phyloP scores from a whole-genome alignment of 1,140 invertebrate genomes.

The Zaprionus capensis region DNA sequence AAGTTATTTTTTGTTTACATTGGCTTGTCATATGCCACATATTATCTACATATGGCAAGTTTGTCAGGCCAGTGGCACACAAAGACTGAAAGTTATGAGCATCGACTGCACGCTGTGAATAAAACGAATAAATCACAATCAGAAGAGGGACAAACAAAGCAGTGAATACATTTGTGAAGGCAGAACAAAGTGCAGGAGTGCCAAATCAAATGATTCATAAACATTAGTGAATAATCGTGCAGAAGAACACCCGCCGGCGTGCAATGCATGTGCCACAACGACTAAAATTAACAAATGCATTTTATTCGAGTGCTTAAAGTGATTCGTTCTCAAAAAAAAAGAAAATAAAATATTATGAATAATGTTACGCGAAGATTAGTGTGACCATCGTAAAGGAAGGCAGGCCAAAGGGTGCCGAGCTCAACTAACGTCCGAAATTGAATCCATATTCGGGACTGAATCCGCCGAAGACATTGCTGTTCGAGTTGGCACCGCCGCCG shows the following conservation, averaged over 20 bases:
- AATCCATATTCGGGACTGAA: constrained; percentile 27
- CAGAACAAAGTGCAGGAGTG: background rate
- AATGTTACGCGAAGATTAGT: constrained; percentile 16
- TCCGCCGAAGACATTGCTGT: constrained; percentile 56
- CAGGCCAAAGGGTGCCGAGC: background rate
- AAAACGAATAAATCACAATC: background rate
- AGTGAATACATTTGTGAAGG: too few species aligned
- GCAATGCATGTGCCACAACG: constrained; percentile 14
- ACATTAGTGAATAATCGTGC: background rate
- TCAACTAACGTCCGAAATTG: constrained; percentile 63
- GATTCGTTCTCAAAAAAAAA: constrained; percentile 37
- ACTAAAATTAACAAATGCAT: constrained; percentile 66
- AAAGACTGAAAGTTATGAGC: background rate
- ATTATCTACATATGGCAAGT: background rate
- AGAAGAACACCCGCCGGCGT: background rate
- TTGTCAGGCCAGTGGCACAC: background rate
- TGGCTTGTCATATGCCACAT: background rate
- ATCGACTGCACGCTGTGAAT: background rate
- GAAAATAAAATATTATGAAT: constrained; percentile 10
- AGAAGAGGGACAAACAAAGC: background rate
- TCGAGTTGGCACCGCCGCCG: constrained; percentile 59
- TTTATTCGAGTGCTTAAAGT: constrained; percentile 51
- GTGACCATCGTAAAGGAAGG: constrained; percentile 6
- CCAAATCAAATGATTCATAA: constrained; percentile 3
- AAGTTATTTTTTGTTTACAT: background rate